A percentile compares a stretch with the other conserved stretches of the same genome.
These are phyloP conservation scores for Ornithoptera alexandrae DNA, from an alignment of 2,888 invertebrate genomes.

Conservation along the genomic window DNA sequence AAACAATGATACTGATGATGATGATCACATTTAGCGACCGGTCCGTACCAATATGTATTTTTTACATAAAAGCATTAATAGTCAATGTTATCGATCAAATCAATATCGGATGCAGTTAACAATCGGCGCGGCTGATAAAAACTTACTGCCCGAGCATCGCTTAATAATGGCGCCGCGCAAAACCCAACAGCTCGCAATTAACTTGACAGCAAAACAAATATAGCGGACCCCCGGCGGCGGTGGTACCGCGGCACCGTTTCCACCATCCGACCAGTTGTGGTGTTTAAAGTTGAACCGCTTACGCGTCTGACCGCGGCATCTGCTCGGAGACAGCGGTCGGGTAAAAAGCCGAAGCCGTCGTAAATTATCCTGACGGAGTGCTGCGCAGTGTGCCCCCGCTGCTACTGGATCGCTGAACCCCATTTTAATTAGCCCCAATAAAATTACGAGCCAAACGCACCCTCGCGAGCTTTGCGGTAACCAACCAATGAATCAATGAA, in stretches of 20 bases:
- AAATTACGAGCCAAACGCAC: constrained; percentile 38
- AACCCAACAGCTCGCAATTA: constrained; percentile 11
- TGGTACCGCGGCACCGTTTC: not conserved
- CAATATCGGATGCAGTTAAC: too few relatives aligned
- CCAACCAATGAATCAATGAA: too few relatives aligned
- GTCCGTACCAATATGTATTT: too few relatives aligned
- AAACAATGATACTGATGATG: too few relatives aligned
- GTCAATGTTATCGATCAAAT: too few relatives aligned
- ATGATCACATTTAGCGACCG: too few relatives aligned
- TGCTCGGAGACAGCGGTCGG: constrained; percentile 2
- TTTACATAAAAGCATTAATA: too few relatives aligned
- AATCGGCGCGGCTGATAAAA: too few relatives aligned
- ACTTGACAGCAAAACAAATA: constrained; percentile 18
- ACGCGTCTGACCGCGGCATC: constrained; percentile 7
- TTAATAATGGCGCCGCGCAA: constrained; percentile 1
- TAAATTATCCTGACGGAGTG: constrained; percentile 23
- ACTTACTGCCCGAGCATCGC: too few relatives aligned
- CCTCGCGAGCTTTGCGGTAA: constrained; percentile 20
- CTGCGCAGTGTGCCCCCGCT: constrained; percentile 37
- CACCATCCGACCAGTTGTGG: constrained; percentile 7
- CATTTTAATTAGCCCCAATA: constrained; percentile 46
- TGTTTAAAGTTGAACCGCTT: constrained; percentile 16
- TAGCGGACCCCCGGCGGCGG: constrained; percentile 7
- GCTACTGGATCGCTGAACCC: constrained; percentile 47
- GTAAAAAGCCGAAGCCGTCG: constrained; percentile 12